Conservation (phyloP, 2,113 vertebrate species). For the Spea multiplicata region DNA sequence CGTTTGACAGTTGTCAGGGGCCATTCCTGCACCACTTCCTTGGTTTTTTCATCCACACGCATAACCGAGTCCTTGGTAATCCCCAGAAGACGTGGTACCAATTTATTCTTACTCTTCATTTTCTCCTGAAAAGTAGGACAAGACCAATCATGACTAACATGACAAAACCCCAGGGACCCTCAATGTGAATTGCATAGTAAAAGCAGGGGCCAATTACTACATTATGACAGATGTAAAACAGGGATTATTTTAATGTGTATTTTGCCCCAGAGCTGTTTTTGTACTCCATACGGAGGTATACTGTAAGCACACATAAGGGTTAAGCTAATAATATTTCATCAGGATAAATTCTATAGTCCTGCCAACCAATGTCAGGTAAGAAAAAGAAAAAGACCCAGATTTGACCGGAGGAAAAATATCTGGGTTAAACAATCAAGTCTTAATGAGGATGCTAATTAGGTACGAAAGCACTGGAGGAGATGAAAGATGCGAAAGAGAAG, state of each 20-base stretch:
- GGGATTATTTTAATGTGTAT: too few relatives aligned
- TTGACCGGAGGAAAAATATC: constrained; percentile 6
- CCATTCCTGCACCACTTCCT: constrained; percentile 98
- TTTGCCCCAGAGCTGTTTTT: too few relatives aligned
- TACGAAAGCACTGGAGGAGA: constrained; percentile 28
- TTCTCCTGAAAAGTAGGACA: constrained; percentile 76
- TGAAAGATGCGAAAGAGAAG: constrained; percentile 2
- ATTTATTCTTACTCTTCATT: constrained; percentile 98
- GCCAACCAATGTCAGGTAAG: neutral
- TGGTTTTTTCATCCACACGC: constrained; percentile 97
- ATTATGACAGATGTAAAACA: too few relatives aligned
- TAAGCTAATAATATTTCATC: too few relatives aligned
- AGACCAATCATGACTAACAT: too few relatives aligned
- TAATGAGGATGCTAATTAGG: constrained; percentile 38
- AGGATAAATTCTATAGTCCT: too few relatives aligned
- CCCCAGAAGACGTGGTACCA: constrained; percentile 90
- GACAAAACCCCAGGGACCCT: neutral
- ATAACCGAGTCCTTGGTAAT: constrained; percentile 98
- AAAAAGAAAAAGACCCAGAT: constrained; percentile 6
- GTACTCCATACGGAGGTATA: too few relatives aligned
- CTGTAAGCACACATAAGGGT: too few relatives aligned
- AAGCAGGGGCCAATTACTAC: too few relatives aligned
- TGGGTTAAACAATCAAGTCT: constrained; percentile 22
- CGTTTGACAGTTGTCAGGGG: constrained; percentile 96
- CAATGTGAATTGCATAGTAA: neutral